Percentiles rank a stretch among this genome's conserved stretches.
phyloP scores from a whole-genome alignment of 2,888 invertebrate species.

The Dasysyrphus albostriatus region DNA sequence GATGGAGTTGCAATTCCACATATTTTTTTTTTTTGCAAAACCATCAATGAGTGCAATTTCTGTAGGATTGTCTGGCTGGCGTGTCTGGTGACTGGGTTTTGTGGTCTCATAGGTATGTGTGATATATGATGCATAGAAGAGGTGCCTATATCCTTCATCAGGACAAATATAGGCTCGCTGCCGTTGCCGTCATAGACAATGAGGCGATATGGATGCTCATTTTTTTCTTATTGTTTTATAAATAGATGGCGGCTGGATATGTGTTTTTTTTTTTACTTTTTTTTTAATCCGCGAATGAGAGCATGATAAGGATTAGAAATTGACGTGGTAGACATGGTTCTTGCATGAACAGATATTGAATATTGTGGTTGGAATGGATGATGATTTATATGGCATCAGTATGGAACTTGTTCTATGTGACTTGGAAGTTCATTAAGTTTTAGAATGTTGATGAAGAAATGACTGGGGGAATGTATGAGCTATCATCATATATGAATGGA shows the following conservation, averaged over 20 bases:
- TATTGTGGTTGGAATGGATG: slow-evolving; percentile 17
- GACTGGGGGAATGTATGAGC: neutral
- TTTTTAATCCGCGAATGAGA: slow-evolving; percentile 63
- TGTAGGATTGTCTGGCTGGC: slow-evolving; percentile 49
- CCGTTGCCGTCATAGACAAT: slow-evolving; percentile 32
- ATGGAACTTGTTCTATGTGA: slow-evolving; percentile 36
- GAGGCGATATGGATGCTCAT: slow-evolving; percentile 39
- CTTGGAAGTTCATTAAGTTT: slow-evolving; percentile 53
- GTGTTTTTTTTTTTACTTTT: neutral
- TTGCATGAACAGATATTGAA: slow-evolving; percentile 60
- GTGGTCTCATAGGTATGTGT: slow-evolving; percentile 10
- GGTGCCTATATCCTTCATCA: slow-evolving; percentile 25
- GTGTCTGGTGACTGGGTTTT: slow-evolving; percentile 47
- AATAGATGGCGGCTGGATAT: slow-evolving; percentile 22
- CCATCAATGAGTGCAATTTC: slow-evolving; percentile 61
- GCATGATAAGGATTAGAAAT: slow-evolving; percentile 67
- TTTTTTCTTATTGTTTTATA: slow-evolving; percentile 5
- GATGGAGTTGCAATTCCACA: slow-evolving; percentile 50
- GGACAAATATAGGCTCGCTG: neutral
- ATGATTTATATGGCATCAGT: neutral
- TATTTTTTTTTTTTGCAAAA: slow-evolving; percentile 32
- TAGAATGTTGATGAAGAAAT: slow-evolving; percentile 15
- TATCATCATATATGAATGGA: slow-evolving; percentile 15
- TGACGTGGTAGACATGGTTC: slow-evolving; percentile 69
- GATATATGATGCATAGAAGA: slow-evolving; percentile 26